Evolutionary conservation across 1,140 invertebrate species (phyloP).

Genomic region (Steinernema feltiae): DNA sequence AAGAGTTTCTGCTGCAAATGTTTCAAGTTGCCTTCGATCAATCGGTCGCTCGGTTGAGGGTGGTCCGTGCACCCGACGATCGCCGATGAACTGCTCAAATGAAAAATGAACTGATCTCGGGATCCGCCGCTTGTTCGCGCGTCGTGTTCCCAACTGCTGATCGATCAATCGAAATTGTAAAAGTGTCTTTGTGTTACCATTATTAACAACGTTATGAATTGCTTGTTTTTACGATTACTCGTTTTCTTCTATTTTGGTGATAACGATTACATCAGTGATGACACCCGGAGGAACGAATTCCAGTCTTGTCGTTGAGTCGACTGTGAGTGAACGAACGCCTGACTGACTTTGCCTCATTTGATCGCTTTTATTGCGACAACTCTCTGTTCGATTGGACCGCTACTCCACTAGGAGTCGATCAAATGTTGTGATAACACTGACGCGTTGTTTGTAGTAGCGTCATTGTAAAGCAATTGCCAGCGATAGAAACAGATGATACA

Average conservation of each 20-base stretch:
- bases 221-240: neutral
- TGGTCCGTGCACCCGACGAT: neutral
- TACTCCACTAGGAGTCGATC: neutral
- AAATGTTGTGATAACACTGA: neutral
- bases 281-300: no score
- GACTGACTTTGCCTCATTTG: neutral
- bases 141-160: neutral
- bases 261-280: no score
- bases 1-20: neutral
- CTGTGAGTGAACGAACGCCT: no score
- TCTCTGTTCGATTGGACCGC: neutral
- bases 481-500: neutral
- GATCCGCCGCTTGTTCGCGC: constrained; percentile 1
- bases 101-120: neutral
- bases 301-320: no score
- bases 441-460: neutral
- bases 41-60: neutral
- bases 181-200: neutral
- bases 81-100: neutral
- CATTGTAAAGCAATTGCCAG: neutral
- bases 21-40: neutral
- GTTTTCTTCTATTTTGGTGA: no score
- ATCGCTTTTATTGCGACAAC: neutral
- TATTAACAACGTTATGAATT: neutral
- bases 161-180: neutral